Conservation (phyloP, 2,888 invertebrate species). For the Cosmorhoe ocellata region DNA sequence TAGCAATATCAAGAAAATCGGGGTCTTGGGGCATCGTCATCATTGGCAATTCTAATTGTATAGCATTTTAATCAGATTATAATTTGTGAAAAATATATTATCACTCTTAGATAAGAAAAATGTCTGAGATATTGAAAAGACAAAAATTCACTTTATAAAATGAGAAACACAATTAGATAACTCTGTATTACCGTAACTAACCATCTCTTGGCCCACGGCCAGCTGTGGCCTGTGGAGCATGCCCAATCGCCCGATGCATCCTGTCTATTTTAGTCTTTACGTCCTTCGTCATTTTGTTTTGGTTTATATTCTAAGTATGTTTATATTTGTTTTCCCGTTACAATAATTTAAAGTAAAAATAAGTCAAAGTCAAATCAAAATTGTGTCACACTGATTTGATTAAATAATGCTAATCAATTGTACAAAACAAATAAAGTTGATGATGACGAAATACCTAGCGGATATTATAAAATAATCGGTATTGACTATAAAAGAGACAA, state of each 20-base stretch:
- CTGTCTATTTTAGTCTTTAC: slow-evolving; percentile 60
- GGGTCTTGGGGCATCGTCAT: too few relatives aligned
- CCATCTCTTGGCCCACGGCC: slow-evolving; percentile 56
- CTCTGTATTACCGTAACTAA: slow-evolving; percentile 42
- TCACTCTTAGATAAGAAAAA: too few relatives aligned
- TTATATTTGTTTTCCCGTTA: slow-evolving; percentile 39
- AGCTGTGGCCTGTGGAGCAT: slow-evolving; percentile 48
- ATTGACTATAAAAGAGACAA: too few relatives aligned
- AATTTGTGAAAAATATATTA: too few relatives aligned
- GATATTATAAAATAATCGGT: too few relatives aligned
- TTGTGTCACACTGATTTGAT: not conserved
- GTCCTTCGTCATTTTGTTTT: slow-evolving; percentile 68
- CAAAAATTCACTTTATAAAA: slow-evolving; percentile 49
- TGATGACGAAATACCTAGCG: too few relatives aligned
- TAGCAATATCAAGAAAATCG: too few relatives aligned
- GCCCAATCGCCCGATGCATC: slow-evolving; percentile 66
- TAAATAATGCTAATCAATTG: too few relatives aligned
- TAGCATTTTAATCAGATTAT: too few relatives aligned
- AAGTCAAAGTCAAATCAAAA: too few relatives aligned
- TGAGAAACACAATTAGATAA: slow-evolving; percentile 29
- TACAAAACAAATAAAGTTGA: too few relatives aligned
- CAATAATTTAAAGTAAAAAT: slow-evolving; percentile 22
- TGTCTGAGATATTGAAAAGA: not conserved
- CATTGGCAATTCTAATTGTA: too few relatives aligned
- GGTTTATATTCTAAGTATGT: slow-evolving; percentile 56